A percentile compares a stretch with the other conserved stretches of the same genome.
Conservation (phyloP, 2,888 invertebrate genomes). For the Philaethria dido region DNA sequence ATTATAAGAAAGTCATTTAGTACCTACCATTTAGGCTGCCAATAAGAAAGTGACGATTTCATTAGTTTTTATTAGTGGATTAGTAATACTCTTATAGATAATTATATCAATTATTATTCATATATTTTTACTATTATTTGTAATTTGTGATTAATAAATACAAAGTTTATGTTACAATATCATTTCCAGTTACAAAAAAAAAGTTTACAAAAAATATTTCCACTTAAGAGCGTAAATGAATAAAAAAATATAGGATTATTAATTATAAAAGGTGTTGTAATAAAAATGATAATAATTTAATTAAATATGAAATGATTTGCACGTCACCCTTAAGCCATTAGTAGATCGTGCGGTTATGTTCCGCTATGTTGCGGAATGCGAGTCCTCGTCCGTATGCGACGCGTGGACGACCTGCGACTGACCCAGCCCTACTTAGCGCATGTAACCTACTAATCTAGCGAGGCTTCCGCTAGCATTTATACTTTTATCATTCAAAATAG, state of each 20-base stretch:
- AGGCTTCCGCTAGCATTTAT: constrained; percentile 45
- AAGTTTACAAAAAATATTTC: too few species aligned
- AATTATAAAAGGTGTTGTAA: background rate
- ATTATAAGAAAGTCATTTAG: constrained; percentile 38
- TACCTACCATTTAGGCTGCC: constrained; percentile 28
- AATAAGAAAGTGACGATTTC: constrained; percentile 32
- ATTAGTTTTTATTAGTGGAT: constrained; percentile 27
- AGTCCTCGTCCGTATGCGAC: constrained; percentile 58
- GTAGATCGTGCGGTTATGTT: constrained; percentile 63
- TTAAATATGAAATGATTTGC: constrained; percentile 1
- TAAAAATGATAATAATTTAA: background rate
- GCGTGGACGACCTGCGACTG: constrained; percentile 46
- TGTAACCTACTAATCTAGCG: constrained; percentile 44
- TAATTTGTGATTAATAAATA: background rate
- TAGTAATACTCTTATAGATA: background rate
- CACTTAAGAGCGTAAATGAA: too few species aligned
- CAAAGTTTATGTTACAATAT: background rate
- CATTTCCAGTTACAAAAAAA: background rate
- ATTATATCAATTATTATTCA: background rate
- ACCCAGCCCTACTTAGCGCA: constrained; percentile 42
- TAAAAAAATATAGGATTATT: too few species aligned
- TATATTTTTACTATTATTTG: background rate
- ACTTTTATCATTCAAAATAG: constrained; percentile 22
- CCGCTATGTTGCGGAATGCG: constrained; percentile 67
- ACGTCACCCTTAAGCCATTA: constrained; percentile 16